A percentile compares a stretch with the other conserved stretches of the same genome.
These are phyloP conservation scores for Drosophila nigricruria DNA, from an alignment of 2,888 invertebrate species.

Conservation along the genomic window DNA sequence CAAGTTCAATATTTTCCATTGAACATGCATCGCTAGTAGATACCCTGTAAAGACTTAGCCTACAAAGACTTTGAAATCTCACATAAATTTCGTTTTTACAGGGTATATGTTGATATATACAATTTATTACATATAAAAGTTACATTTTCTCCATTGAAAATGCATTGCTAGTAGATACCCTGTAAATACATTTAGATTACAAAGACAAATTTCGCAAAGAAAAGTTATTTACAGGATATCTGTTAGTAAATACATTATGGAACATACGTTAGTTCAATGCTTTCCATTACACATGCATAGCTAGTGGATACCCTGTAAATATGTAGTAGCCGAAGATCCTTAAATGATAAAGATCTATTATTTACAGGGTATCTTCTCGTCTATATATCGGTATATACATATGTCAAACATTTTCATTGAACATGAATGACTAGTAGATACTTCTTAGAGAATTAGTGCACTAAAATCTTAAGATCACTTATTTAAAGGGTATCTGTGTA, in stretches of 20 bases:
- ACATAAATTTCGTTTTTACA: background rate
- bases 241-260: no score
- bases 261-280: no score
- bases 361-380: background rate
- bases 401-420: background rate
- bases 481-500: background rate
- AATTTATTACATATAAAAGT: background rate
- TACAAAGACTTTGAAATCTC: no score
- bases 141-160: background rate
- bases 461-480: background rate
- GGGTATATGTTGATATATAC: background rate
- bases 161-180: background rate
- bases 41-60: background rate
- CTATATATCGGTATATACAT: background rate
- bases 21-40: background rate
- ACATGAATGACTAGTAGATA: background rate
- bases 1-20: background rate
- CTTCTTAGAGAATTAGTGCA: background rate
- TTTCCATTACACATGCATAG: background rate
- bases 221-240: background rate
- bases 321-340: no score
- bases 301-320: background rate
- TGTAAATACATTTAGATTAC: no score
- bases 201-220: no score
- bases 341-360: no score